These are phyloP conservation scores for Piezodorus guildinii DNA, from an alignment of 1,140 invertebrate genomes.

Conservation along the genomic window DNA sequence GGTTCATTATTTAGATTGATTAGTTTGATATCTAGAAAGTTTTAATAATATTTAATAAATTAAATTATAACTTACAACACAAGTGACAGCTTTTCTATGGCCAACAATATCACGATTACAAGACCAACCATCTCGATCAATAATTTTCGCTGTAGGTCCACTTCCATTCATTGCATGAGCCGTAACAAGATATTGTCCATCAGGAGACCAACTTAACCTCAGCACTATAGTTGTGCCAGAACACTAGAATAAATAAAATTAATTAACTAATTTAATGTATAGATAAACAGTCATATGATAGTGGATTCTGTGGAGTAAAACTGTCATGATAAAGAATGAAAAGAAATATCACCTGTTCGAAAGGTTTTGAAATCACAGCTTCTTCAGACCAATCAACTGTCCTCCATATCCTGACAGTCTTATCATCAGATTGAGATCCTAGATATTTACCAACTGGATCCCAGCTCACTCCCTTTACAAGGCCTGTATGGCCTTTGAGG, in stretches of 20 bases:
- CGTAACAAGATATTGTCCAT: slow-evolving; percentile 90
- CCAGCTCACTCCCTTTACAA: slow-evolving; percentile 97
- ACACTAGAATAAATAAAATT: slow-evolving; percentile 42
- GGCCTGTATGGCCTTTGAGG: slow-evolving; percentile 78
- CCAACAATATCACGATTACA: slow-evolving; percentile 94
- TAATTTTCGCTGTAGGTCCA: slow-evolving; percentile 86
- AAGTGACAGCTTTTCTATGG: slow-evolving; percentile 91
- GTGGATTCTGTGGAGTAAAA: too few species aligned
- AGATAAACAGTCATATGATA: too few species aligned
- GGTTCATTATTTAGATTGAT: too few species aligned
- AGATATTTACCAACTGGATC: slow-evolving; percentile 96
- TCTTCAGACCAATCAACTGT: slow-evolving; percentile 87
- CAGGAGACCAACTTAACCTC: slow-evolving; percentile 90
- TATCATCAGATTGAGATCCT: slow-evolving; percentile 93
- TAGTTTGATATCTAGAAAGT: too few species aligned
- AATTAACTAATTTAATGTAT: too few species aligned
- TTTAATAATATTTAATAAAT: too few species aligned
- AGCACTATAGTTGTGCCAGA: slow-evolving; percentile 88
- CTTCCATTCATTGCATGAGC: slow-evolving; percentile 97
- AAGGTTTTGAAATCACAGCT: slow-evolving; percentile 75
- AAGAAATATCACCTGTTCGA: slow-evolving; percentile 53
- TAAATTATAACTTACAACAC: slow-evolving; percentile 53
- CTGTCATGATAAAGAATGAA: too few species aligned
- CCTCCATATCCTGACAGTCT: slow-evolving; percentile 85
- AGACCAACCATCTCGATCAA: slow-evolving; percentile 82